These are phyloP conservation scores for Embidobia sp. DNA, from an alignment of 2,888 invertebrate genomes.

Conservation along the genomic window DNA sequence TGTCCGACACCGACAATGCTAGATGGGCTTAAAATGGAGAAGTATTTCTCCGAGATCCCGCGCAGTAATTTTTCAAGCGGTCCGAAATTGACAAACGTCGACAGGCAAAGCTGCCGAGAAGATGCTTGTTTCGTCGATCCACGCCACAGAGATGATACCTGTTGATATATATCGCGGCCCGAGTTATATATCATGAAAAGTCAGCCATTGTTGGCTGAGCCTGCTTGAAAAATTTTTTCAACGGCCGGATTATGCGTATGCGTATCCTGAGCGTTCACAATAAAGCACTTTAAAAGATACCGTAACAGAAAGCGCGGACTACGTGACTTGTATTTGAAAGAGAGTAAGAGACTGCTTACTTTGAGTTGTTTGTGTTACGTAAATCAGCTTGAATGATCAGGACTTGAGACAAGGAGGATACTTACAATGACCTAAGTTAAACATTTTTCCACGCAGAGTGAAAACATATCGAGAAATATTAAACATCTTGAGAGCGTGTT, in stretches of 20 bases:
- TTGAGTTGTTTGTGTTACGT: conserved; percentile 22
- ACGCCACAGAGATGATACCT: conserved; percentile 63
- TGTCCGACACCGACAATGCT: conserved; percentile 63
- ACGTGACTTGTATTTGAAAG: conserved; percentile 7
- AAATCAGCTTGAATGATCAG: conserved; percentile 25
- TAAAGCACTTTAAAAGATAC: conserved; percentile 27
- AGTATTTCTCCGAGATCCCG: conserved; percentile 60
- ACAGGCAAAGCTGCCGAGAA: conserved; percentile 56
- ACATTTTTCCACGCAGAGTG: no score
- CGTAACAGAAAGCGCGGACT: not conserved
- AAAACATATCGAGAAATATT: no score
- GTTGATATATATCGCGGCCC: conserved; percentile 62
- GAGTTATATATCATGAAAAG: conserved; percentile 55
- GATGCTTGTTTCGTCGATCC: conserved; percentile 63
- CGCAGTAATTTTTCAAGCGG: conserved; percentile 62
- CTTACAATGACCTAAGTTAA: not conserved
- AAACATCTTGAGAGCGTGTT: no score
- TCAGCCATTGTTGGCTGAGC: conserved; percentile 50
- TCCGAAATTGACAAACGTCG: conserved; percentile 63
- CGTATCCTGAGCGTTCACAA: conserved; percentile 24
- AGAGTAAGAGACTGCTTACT: conserved; percentile 31
- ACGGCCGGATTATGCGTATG: conserved; percentile 27
- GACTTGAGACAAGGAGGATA: not conserved
- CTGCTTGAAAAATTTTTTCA: conserved; percentile 42
- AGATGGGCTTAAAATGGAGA: conserved; percentile 61